These are phyloP conservation scores for Laterallus jamaicensis DNA, from an alignment of 2,113 vertebrate genomes.

Conservation along the genomic window DNA sequence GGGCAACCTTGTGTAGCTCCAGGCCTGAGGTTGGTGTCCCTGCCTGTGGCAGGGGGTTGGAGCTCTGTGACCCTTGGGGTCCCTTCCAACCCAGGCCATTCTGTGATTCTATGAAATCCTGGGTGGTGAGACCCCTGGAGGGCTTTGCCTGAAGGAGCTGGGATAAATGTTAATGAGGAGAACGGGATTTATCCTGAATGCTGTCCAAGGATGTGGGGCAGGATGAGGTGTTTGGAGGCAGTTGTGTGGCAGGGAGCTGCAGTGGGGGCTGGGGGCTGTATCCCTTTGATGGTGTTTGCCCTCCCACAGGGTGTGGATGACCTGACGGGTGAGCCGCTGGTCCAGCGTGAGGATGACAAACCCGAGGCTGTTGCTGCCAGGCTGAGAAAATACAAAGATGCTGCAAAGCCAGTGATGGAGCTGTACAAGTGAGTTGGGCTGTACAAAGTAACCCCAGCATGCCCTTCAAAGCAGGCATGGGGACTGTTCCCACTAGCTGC, in stretches of 20 bases:
- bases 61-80: too few species aligned
- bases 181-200: neutral
- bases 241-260: neutral
- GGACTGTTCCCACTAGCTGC: neutral
- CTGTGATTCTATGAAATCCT: neutral
- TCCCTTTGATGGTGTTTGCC: neutral
- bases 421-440: conserved; percentile 88
- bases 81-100: too few species aligned
- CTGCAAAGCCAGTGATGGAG: conserved; percentile 92
- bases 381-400: conserved; percentile 93
- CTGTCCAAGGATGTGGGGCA: rapidly evolving
- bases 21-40: too few species aligned
- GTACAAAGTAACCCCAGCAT: rapidly evolving
- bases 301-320: conserved; percentile 88
- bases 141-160: neutral
- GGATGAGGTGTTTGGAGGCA: rapidly evolving
- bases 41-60: too few species aligned
- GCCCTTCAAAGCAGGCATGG: neutral
- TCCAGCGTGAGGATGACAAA: conserved; percentile 91
- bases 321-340: conserved; percentile 86
- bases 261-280: neutral
- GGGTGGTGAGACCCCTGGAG: rapidly evolving
- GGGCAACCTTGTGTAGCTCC: too few species aligned
- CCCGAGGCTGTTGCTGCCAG: conserved; percentile 87
- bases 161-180: neutral